phyloP scores from a whole-genome alignment of 2,113 vertebrate species.

The Ctenodactylus gundi region DNA sequence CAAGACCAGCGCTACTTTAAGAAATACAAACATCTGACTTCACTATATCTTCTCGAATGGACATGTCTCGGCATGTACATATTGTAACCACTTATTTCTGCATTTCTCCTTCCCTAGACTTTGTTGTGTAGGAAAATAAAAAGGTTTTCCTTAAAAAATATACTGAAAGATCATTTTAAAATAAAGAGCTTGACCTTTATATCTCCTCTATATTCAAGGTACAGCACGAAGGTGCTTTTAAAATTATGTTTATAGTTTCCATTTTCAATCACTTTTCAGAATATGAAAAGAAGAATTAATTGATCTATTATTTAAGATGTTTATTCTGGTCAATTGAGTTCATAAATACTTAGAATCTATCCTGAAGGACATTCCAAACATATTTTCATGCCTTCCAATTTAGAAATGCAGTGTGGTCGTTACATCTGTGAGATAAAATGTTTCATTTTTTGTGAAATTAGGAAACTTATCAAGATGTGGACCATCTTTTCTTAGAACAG shows the following conservation, averaged over 20 bases:
- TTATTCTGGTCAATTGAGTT: background rate
- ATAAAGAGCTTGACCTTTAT: slow-evolving; percentile 2
- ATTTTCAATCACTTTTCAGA: too few relatives aligned
- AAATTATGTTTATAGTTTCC: slow-evolving; percentile 29
- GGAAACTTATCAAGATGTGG: background rate
- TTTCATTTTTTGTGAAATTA: slow-evolving; percentile 42
- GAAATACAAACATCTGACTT: background rate
- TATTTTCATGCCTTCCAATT: background rate
- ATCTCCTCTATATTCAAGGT: background rate
- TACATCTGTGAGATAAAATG: slow-evolving; percentile 31
- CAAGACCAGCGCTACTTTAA: background rate
- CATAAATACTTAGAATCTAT: slow-evolving; percentile 34
- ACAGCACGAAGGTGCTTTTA: slow-evolving; percentile 6
- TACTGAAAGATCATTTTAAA: background rate
- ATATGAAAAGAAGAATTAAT: slow-evolving; percentile 31
- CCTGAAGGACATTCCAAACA: background rate
- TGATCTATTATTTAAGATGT: slow-evolving; percentile 52
- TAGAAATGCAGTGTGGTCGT: background rate
- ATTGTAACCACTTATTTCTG: too few relatives aligned
- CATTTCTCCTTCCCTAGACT: too few relatives aligned
- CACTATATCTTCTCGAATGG: background rate
- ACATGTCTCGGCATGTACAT: background rate
- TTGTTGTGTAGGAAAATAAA: too few relatives aligned
- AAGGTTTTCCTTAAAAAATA: too few relatives aligned
- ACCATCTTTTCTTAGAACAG: slow-evolving; percentile 30